phyloP scores from a whole-genome alignment of 1,140 invertebrate species.

The Vollenhovia emeryi region DNA sequence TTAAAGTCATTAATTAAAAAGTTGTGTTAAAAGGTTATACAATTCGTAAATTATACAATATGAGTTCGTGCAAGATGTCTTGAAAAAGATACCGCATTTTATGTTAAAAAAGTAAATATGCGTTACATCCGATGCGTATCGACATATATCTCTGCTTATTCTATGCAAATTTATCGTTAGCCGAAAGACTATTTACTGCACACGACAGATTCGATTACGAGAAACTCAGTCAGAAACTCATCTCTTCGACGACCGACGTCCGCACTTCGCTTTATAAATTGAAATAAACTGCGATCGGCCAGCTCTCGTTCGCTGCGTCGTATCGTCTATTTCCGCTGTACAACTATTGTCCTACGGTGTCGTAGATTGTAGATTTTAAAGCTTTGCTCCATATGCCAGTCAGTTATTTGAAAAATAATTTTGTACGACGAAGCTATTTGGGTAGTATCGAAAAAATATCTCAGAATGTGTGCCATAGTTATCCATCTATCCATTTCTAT shows the following conservation, averaged over 20 bases:
- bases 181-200: slow-evolving; percentile 19
- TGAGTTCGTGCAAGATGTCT: not conserved
- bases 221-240: not conserved
- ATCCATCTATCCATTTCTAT: not conserved
- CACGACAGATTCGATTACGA: slow-evolving; percentile 27
- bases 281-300: slow-evolving; percentile 43
- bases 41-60: not conserved
- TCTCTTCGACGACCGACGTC: not conserved
- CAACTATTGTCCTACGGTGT: not conserved
- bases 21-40: not conserved
- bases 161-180: slow-evolving; percentile 4
- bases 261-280: not conserved
- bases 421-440: not conserved
- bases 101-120: not conserved
- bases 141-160: not conserved
- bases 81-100: not conserved
- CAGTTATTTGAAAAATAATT: slow-evolving; percentile 28
- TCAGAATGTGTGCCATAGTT: not conserved
- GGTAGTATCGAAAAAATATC: slow-evolving; percentile 12
- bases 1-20: not conserved
- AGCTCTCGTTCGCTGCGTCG: not conserved
- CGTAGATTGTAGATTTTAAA: not conserved
- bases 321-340: not conserved
- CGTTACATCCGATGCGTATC: not conserved
- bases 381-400: not conserved